These are phyloP conservation scores for Tetragonisca angustula DNA, from an alignment of 2,888 invertebrate species.

Conservation along the genomic window DNA sequence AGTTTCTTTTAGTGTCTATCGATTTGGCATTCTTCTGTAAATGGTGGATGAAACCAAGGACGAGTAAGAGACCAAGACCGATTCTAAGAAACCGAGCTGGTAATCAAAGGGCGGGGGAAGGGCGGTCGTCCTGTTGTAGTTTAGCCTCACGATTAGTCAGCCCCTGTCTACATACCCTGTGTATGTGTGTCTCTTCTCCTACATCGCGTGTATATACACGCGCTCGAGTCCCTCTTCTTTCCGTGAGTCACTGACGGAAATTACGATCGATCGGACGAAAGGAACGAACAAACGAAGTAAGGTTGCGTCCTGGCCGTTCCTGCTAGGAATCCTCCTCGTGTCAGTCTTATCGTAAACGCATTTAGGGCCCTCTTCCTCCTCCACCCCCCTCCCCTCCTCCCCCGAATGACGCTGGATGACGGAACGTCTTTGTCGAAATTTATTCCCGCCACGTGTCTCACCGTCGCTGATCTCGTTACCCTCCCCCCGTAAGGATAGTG, in stretches of 20 bases:
- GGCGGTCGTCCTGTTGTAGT: slow-evolving; percentile 63
- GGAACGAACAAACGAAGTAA: slow-evolving; percentile 59
- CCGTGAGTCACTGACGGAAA: slow-evolving; percentile 78
- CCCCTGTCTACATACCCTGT: slow-evolving; percentile 61
- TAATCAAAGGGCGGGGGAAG: slow-evolving; percentile 19
- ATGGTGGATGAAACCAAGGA: slow-evolving; percentile 57
- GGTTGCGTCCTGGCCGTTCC: slow-evolving; percentile 50
- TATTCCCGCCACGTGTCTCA: slow-evolving; percentile 77
- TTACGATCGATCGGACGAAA: slow-evolving; percentile 79
- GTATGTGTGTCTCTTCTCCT: slow-evolving; percentile 44
- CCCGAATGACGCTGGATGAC: slow-evolving; percentile 71
- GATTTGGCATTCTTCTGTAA: slow-evolving; percentile 61
- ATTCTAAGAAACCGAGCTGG: slow-evolving; percentile 65
- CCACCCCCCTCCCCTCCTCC: no score
- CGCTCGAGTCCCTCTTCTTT: slow-evolving; percentile 62
- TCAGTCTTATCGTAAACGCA: slow-evolving; percentile 70
- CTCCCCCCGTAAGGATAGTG: slow-evolving; percentile 55
- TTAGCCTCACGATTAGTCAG: slow-evolving; percentile 70
- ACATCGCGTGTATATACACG: slow-evolving; percentile 34
- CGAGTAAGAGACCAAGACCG: slow-evolving; percentile 39
- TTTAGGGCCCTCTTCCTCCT: no score
- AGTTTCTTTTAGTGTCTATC: slow-evolving; percentile 45
- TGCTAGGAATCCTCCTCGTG: slow-evolving; percentile 47
- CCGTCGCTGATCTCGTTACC: slow-evolving; percentile 77
- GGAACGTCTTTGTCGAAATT: slow-evolving; percentile 72